Base-by-base conservation (phyloP, 2,888 invertebrate species). In the Petrophora chlorosata region DNA sequence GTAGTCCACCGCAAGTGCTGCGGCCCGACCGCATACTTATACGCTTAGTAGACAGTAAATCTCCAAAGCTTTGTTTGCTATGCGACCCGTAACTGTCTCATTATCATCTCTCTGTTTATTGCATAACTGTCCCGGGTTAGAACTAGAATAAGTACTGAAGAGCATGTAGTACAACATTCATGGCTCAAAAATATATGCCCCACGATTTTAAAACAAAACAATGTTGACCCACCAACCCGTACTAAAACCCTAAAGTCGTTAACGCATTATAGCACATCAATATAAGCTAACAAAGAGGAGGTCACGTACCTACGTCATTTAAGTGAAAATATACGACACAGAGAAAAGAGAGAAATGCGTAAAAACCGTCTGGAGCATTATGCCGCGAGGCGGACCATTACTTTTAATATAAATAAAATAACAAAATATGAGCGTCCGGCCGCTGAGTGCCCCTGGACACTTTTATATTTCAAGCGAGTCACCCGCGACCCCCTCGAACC, bases 321-420 rank as follows among this genome's bases (percentile, higher is more conserved):
- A 88, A 89, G 89, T 88, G 89, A 88, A 86, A 88, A 90, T 88
- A 87, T 88, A 89, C 87, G 86, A 79, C 80, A 76, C 67, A 66
- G 67, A 79, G 80, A 80, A 85, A 82, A 81, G 83, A 87, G 85
- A 87, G 79, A 85, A 87, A 88, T 83, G 85, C 73, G 81, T 82
- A 82, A 84, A 85, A 88, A 87, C 79, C 75, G 83, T 83, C 84
- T 74, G 76, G 82, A 82, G 80, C 82, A 84, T 87, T 88, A 87
- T 87, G 78, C 82, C 75, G 80, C 76, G 81, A 77, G 79, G 70
- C 73, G 63, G 71, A 83, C 88, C 89, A 90, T 90, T 90, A 90
- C 90, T 90, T 90, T 90, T 89, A 88, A 90, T 90, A 89, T 86
- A 89, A 89, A 89, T 89, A 89, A 90, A 89, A 90, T 89, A 90